A percentile compares a stretch with the other conserved stretches of the same genome.
Evolutionary conservation across 2,888 invertebrate genomes (phyloP).

Genomic region (Drosophila demipolita): DNA sequence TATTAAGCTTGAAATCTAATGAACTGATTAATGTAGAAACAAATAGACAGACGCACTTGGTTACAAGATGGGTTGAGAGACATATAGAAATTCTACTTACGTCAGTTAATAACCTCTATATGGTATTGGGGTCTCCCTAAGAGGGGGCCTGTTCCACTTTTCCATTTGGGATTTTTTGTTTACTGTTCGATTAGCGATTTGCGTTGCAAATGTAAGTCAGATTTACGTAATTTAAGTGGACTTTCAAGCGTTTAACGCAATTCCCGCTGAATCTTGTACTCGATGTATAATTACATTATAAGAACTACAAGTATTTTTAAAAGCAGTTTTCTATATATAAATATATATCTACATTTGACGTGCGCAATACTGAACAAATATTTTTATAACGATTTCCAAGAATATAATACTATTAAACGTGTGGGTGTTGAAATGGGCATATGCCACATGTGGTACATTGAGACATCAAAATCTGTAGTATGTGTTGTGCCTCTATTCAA

Average conservation of each 20-base stretch:
- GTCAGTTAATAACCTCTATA: neutral
- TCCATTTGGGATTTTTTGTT: constrained; percentile 16
- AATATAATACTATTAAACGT: neutral
- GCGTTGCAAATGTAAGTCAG: constrained; percentile 44
- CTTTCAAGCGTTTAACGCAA: constrained; percentile 47
- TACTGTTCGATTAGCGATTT: constrained; percentile 42
- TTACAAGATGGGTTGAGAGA: neutral
- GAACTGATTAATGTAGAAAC: neutral
- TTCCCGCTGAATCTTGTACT: constrained; percentile 37
- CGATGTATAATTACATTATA: constrained; percentile 35
- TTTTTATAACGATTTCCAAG: constrained; percentile 24
- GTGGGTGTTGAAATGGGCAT: constrained; percentile 14
- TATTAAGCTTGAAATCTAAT: neutral
- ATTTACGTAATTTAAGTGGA: constrained; percentile 35
- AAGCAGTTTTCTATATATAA: neutral
- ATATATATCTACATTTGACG: constrained; percentile 21
- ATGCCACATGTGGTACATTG: neutral
- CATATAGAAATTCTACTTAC: neutral
- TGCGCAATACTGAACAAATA: constrained; percentile 23
- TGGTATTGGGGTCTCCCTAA: neutral
- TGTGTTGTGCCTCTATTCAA: neutral
- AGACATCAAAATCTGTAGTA: constrained; percentile 7
- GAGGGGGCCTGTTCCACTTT: constrained; percentile 33
- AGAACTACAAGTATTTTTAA: constrained; percentile 4
- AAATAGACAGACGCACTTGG: neutral